phyloP scores from a whole-genome alignment of 1,140 invertebrate species.

The Conus betulinus region DNA sequence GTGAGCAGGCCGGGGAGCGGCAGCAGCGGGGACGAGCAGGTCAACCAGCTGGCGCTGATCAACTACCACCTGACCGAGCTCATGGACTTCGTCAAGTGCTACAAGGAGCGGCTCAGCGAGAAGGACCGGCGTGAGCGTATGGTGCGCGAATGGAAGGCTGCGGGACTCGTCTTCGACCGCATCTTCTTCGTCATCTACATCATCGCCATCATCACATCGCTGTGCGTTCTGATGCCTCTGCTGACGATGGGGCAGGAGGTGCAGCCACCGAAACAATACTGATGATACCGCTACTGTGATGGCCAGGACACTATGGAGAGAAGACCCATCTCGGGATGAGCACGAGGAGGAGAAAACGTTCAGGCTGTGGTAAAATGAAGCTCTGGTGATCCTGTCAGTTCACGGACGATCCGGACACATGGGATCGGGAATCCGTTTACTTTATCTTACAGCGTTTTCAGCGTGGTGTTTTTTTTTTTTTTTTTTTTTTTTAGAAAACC shows the following conservation, averaged over 20 bases:
- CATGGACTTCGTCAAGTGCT: slow-evolving; percentile 67
- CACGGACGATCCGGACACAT: no score
- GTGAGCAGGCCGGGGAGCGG: slow-evolving; percentile 40
- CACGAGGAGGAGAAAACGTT: background rate
- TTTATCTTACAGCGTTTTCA: no score
- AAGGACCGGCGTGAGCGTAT: slow-evolving; percentile 73
- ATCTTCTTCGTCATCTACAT: slow-evolving; percentile 75
- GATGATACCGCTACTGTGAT: background rate
- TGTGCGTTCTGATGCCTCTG: slow-evolving; percentile 71
- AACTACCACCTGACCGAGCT: slow-evolving; percentile 72
- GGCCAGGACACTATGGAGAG: background rate
- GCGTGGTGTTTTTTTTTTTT: no score
- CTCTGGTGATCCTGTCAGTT: background rate
- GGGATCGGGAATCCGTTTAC: no score
- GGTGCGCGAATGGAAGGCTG: slow-evolving; percentile 74
- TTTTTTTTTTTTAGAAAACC: background rate
- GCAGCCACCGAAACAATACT: background rate
- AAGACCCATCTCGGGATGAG: background rate
- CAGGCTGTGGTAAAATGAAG: background rate
- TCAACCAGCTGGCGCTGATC: slow-evolving; percentile 63
- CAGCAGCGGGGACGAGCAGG: slow-evolving; percentile 45
- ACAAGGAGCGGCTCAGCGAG: slow-evolving; percentile 65
- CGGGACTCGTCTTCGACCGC: slow-evolving; percentile 74
- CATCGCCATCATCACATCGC: slow-evolving; percentile 71
- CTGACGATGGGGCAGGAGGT: slow-evolving; percentile 43